Base-by-base conservation (phyloP, 2,113 vertebrate genomes). In the Atractosteus spatula region DNA sequence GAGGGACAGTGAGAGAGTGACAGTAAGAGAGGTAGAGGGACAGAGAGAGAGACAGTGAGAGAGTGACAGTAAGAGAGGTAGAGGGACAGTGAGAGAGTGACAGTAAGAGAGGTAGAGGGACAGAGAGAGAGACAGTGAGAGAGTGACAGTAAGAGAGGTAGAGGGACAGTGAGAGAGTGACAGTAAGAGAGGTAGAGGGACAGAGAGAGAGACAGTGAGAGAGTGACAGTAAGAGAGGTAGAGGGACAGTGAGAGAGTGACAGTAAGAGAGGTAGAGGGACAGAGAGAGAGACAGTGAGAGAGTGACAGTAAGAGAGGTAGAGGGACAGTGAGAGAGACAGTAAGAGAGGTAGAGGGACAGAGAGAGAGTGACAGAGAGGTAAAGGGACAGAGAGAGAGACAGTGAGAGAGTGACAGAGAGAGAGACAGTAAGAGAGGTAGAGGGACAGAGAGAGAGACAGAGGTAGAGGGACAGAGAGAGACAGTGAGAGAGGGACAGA, bases 311-410 rank as follows among this genome's bases (percentile, higher is more conserved):
- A 29, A 1, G 29, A 29, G 29, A 29, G 29, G 29, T 45, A 17
- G 47, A 69, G 75, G 69, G 66, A 85, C 78, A 80, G 75, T 74
- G 62, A 42, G 42, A 73, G 76, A 79, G 72, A 10, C 4, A 51
- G 47, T 68, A 8, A 29, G 47, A 8, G 41, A 12, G 6, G 41
- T n/a, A 42, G 63, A 11, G 55, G 16, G 66, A 47, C 14, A 67
- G 43, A 67, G 5, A 69, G 68, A 57, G 68, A 59, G 29, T 41
- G 8, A 69, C 17, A 14, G 7, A 69, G 55, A 55, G n/a, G n/a
- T n/a, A n/a, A n/a, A n/a, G 51, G 59, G 51, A 42, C 7, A 43
- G 66, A 55, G 66, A 41, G n/a, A 55, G 29, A 56, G 2, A 29
- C 29, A 2, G 29, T 1, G 29, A 29, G 29, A 29, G 1, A 29